phyloP scores from a whole-genome alignment of 2,797 vertebrate species.

The Tapera naevia region DNA sequence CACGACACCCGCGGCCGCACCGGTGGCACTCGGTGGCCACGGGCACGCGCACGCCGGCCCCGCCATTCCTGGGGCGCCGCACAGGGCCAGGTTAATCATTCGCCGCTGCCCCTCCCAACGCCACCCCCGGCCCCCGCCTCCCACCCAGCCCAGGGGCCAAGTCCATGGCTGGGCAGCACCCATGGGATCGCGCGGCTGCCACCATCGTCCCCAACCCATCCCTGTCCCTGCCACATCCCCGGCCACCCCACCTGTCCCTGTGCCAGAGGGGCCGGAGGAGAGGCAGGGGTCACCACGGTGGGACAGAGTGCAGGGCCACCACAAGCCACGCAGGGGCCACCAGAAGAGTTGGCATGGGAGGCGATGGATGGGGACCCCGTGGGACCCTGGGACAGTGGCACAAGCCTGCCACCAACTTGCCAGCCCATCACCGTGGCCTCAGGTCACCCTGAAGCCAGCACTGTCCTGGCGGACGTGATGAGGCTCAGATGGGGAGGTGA shows the following conservation, averaged over 20 bases:
- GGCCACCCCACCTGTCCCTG: not conserved
- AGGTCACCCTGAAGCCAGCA: not conserved
- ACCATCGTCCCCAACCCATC: not conserved
- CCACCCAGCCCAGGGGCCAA: not conserved
- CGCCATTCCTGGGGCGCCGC: fast-evolving
- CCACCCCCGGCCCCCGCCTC: not conserved
- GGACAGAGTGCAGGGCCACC: not conserved
- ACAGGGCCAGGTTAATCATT: not conserved
- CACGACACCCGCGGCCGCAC: fast-evolving
- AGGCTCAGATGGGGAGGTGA: not conserved
- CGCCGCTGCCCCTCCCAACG: not conserved
- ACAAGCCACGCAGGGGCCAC: not conserved
- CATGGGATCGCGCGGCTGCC: not conserved
- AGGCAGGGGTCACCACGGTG: not conserved
- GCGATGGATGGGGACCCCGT: not conserved
- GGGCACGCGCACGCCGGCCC: not conserved
- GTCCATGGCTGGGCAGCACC: not conserved
- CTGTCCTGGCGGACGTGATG: not conserved
- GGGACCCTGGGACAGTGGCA: fast-evolving
- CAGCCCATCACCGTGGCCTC: not conserved
- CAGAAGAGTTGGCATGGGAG: fast-evolving
- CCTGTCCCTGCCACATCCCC: not conserved
- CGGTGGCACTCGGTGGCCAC: not conserved
- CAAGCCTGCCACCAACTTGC: not conserved
- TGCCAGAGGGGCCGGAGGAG: not conserved